A percentile compares a stretch with the other conserved stretches of the same genome.
phyloP scores from a whole-genome alignment of 2,888 invertebrate genomes.

The Tenthredo amoena region DNA sequence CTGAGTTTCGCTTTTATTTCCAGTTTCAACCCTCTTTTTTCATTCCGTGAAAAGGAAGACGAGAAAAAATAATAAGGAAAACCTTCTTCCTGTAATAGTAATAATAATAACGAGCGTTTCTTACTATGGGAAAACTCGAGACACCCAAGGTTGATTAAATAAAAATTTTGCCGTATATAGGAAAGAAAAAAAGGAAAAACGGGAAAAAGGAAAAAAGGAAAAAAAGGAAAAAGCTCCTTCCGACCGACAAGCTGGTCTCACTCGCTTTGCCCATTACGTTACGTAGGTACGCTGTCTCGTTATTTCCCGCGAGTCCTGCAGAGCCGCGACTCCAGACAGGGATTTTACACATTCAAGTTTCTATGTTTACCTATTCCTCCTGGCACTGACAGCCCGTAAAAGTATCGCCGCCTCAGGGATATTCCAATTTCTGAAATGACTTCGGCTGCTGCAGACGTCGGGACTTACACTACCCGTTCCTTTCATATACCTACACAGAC shows the following conservation, averaged over 20 bases:
- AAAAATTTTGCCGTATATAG: neutral
- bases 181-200: no score
- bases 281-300: slow-evolving; percentile 18
- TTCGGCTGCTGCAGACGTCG: slow-evolving; percentile 14
- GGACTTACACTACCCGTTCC: neutral
- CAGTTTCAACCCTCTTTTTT: neutral
- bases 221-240: neutral
- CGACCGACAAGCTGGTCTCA: neutral
- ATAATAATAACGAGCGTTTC: neutral
- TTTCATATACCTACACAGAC: neutral
- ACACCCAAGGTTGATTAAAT: neutral
- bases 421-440: slow-evolving; percentile 30
- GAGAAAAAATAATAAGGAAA: no score
- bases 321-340: neutral
- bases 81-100: no score
- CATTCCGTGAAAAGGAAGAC: neutral
- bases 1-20: neutral
- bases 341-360: slow-evolving; percentile 22
- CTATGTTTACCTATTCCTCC: slow-evolving; percentile 11
- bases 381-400: slow-evolving; percentile 16
- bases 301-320: slow-evolving; percentile 11
- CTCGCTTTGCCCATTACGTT: slow-evolving; percentile 5
- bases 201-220: neutral
- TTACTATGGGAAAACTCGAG: neutral
- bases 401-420: slow-evolving; percentile 26